phyloP scores from a whole-genome alignment of 2,888 invertebrate species.

The Tethea ocularis region DNA sequence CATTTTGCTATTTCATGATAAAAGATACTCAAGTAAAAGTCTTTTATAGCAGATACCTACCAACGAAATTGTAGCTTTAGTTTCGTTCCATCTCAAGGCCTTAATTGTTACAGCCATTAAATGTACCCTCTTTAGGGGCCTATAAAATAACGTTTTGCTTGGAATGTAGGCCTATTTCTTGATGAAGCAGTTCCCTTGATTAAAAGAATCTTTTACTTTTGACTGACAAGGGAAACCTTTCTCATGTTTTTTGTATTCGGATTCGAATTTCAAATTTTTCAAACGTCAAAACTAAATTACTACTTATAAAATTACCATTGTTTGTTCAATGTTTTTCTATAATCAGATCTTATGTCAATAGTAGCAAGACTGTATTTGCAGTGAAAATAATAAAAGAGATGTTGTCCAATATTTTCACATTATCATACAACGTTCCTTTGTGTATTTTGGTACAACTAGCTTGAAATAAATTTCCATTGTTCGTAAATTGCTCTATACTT shows the following conservation, averaged over 20 bases:
- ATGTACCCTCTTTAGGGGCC: slow-evolving; percentile 5
- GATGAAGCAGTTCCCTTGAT: not conserved
- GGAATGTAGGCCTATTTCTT: slow-evolving; percentile 1
- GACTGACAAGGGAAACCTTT: slow-evolving; percentile 31
- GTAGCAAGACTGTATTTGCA: not conserved
- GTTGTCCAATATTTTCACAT: slow-evolving; percentile 32
- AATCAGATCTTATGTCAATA: not conserved
- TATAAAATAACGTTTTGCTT: slow-evolving; percentile 6
- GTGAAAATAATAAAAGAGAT: not conserved
- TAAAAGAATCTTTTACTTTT: not conserved
- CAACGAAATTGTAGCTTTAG: not conserved
- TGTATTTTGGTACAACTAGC: slow-evolving; percentile 27
- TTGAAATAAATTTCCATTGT: slow-evolving; percentile 24
- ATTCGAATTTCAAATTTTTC: not conserved
- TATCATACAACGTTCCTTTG: slow-evolving; percentile 35
- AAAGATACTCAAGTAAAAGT: slow-evolving; percentile 25
- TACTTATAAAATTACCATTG: slow-evolving; percentile 25
- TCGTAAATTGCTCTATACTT: slow-evolving; percentile 3
- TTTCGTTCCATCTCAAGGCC: slow-evolving; percentile 5
- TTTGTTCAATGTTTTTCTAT: too few relatives aligned
- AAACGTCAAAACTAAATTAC: slow-evolving; percentile 33
- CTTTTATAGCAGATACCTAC: slow-evolving; percentile 5
- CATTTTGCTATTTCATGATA: not conserved
- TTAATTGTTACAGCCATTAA: slow-evolving; percentile 11
- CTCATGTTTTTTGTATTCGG: slow-evolving; percentile 22